Evolutionary conservation across 2,113 vertebrate genomes (phyloP), one percentile per base, ranked within the genome.

Genomic region (Piprites chloris): DNA sequence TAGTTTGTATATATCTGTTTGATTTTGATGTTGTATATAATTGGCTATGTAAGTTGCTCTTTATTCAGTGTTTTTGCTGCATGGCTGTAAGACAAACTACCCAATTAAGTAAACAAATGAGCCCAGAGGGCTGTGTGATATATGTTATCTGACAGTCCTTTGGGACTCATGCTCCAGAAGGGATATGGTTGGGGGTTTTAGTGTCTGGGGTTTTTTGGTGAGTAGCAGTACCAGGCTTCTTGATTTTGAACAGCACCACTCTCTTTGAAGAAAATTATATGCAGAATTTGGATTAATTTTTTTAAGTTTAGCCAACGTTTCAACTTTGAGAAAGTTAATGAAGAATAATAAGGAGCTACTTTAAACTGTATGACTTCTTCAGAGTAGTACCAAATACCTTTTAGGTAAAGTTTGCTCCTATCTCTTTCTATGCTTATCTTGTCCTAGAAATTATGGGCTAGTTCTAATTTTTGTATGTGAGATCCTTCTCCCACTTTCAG

Each of bases 1-100:
- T 88, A n/a, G 77, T 93, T 88, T 80, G 74, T 90, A 88, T 77
- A 83, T 46, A 66, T 82, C n/a, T 82, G 39, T 65, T 93, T 95
- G 63, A 94, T 91, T 83, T 94, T 94, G 88, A 74, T 63, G 49
- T 55, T 87, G 63, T 37, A 21, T 86, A 22, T 67, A 88, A 83
- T 39, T 80, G 78, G 77, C 67, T 91, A 62, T 37, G 12, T 76
- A 59, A 77, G 35, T 50, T 80, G 21, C 42, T 88, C 32, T 80
- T 50, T 77, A 69, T 94, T 96, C 93, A 86, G 35, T 76, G 71
- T 24, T 90, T 91, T 93, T 67, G 33, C 72, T 88, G 59, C 32
- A 41, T 47, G 55, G 78, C 46, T 0, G 0, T 80, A 83, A 91
- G 67, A 50, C 2, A 17, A 89, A 77, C 55, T 67, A 71, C 55